Conservation (phyloP, 2,888 invertebrate genomes). For the Ceraclea dissimilis region DNA sequence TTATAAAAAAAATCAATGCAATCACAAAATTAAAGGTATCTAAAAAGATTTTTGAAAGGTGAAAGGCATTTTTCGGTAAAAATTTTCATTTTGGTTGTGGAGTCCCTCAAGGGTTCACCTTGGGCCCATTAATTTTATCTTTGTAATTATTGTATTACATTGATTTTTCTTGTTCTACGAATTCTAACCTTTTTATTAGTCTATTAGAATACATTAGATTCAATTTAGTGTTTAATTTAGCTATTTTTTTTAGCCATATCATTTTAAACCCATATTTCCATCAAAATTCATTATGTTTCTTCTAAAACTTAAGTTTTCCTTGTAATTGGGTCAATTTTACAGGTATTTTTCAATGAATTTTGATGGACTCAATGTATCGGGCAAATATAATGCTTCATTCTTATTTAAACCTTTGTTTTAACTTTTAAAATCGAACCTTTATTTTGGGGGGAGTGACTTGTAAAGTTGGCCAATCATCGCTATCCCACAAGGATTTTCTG, state of each 20-base stretch:
- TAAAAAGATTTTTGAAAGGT: too few relatives aligned
- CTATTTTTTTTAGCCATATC: constrained; percentile 1
- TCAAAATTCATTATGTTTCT: neutral
- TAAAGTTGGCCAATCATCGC: constrained; percentile 74
- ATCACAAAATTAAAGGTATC: too few relatives aligned
- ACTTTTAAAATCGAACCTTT: constrained; percentile 53
- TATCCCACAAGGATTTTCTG: constrained; percentile 60
- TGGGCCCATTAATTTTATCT: too few relatives aligned
- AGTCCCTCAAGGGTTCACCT: too few relatives aligned
- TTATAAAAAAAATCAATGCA: too few relatives aligned
- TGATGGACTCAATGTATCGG: constrained; percentile 13
- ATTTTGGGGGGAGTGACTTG: constrained; percentile 55
- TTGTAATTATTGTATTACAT: too few relatives aligned
- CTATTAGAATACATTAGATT: neutral
- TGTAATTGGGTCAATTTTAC: too few relatives aligned
- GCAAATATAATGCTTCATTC: constrained; percentile 32
- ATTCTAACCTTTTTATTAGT: neutral
- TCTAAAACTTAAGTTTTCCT: neutral
- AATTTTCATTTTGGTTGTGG: too few relatives aligned
- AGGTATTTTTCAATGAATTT: neutral
- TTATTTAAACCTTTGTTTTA: constrained; percentile 30
- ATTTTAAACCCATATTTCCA: neutral
- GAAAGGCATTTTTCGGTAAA: too few relatives aligned
- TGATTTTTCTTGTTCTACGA: neutral
- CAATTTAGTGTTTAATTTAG: neutral